phyloP scores from a whole-genome alignment of 2,113 vertebrate genomes.

The Archocentrus centrarchus region DNA sequence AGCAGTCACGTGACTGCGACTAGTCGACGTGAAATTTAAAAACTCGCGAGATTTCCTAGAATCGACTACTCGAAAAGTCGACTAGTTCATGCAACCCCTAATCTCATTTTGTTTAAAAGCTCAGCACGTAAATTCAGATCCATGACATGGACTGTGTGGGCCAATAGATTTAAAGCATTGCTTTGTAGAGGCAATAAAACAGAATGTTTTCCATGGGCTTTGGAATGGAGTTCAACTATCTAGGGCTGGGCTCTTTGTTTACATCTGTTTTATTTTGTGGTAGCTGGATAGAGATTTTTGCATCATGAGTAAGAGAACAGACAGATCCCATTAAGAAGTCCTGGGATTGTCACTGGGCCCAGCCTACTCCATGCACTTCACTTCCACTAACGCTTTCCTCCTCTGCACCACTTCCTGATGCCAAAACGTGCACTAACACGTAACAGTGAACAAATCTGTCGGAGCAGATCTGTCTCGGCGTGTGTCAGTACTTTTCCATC shows the following conservation, averaged over 20 bases:
- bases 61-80: too few relatives aligned
- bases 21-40: too few relatives aligned
- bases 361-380: slow-evolving; percentile 12
- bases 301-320: slow-evolving; percentile 65
- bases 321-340: slow-evolving; percentile 36
- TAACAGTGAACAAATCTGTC: background rate
- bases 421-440: slow-evolving; percentile 13
- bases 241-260: slow-evolving; percentile 21
- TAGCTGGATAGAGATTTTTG: slow-evolving; percentile 50
- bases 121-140: background rate
- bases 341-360: slow-evolving; percentile 46
- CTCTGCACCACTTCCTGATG: background rate
- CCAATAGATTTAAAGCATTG: background rate
- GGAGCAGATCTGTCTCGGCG: background rate
- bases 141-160: background rate
- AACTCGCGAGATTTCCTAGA: too few relatives aligned
- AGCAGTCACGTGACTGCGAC: too few relatives aligned
- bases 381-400: slow-evolving; percentile 18
- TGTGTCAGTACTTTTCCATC: slow-evolving; percentile 68
- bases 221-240: background rate
- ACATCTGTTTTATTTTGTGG: slow-evolving; percentile 5
- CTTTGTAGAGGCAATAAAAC: background rate
- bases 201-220: slow-evolving; percentile 4
- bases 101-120: background rate
- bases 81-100: too few relatives aligned